Conservation (phyloP, 1,140 invertebrate species). For the Heliothis virescens region DNA sequence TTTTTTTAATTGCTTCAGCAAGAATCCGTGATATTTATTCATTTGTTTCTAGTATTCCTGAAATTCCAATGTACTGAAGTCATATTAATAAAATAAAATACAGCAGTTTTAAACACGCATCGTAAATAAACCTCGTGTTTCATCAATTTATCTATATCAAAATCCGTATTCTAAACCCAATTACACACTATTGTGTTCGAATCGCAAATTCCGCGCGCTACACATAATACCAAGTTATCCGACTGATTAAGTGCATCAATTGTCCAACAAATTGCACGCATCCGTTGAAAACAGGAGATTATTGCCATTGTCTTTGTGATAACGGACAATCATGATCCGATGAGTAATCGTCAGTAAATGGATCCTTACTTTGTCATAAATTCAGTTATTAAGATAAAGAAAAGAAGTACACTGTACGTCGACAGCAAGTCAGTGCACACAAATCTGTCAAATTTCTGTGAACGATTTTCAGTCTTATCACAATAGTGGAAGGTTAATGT, state of each 20-base stretch:
- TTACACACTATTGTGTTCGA: slow-evolving; percentile 14
- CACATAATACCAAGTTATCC: slow-evolving; percentile 41
- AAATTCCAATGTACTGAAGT: no score
- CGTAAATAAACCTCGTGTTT: no score
- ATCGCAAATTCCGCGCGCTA: slow-evolving; percentile 11
- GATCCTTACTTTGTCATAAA: background rate
- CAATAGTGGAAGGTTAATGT: no score
- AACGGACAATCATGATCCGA: slow-evolving; percentile 44
- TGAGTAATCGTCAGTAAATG: slow-evolving; percentile 50
- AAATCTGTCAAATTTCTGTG: no score
- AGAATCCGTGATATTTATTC: no score
- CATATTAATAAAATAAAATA: no score
- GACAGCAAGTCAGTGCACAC: no score
- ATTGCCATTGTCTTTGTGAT: slow-evolving; percentile 55
- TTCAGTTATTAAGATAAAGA: background rate
- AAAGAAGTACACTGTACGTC: no score
- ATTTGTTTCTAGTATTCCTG: no score
- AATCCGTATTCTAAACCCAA: slow-evolving; percentile 26
- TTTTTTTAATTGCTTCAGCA: no score
- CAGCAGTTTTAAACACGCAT: no score
- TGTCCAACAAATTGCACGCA: slow-evolving; percentile 59
- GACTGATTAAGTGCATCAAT: slow-evolving; percentile 55
- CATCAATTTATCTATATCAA: background rate
- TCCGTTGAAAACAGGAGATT: slow-evolving; percentile 54
- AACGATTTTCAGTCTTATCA: no score